phyloP scores from a whole-genome alignment of 2,797 vertebrate species.

The Agapornis canus region DNA sequence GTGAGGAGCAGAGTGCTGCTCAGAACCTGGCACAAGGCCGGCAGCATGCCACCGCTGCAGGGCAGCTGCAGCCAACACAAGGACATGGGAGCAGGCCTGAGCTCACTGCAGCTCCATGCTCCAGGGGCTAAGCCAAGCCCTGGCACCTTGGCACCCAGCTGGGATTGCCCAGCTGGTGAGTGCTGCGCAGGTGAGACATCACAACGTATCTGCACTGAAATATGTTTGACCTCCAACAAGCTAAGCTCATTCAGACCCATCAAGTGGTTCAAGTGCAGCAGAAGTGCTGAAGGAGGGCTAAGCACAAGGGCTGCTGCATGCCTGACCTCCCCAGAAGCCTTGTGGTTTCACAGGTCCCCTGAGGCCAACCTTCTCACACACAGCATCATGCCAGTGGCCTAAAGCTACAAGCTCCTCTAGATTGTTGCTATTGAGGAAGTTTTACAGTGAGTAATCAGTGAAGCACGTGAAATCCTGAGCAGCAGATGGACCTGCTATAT shows the following conservation, averaged over 20 bases:
- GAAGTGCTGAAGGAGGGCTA: not conserved
- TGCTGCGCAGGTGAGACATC: not conserved
- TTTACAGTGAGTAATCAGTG: not conserved
- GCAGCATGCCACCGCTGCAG: fast-evolving
- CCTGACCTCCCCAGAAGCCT: not conserved
- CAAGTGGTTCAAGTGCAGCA: not conserved
- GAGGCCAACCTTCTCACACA: not conserved
- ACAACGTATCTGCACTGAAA: not conserved
- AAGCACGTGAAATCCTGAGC: not conserved
- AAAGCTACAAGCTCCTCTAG: not conserved
- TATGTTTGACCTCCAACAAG: not conserved
- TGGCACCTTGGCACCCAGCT: fast-evolving
- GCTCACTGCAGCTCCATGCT: fast-evolving
- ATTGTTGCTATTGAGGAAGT: not conserved
- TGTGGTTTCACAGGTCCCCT: not conserved
- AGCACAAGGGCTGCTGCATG: not conserved
- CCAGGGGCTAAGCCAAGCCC: not conserved
- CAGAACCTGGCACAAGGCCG: not conserved
- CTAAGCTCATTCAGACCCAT: not conserved
- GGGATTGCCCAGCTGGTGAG: not conserved
- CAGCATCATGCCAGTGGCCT: not conserved
- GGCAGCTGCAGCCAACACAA: fast-evolving
- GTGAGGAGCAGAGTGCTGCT: fast-evolving
- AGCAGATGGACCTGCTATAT: not conserved
- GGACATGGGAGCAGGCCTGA: not conserved